Evolutionary conservation across 2,888 invertebrate species (phyloP).

Genomic region (Trachelus tabidus): DNA sequence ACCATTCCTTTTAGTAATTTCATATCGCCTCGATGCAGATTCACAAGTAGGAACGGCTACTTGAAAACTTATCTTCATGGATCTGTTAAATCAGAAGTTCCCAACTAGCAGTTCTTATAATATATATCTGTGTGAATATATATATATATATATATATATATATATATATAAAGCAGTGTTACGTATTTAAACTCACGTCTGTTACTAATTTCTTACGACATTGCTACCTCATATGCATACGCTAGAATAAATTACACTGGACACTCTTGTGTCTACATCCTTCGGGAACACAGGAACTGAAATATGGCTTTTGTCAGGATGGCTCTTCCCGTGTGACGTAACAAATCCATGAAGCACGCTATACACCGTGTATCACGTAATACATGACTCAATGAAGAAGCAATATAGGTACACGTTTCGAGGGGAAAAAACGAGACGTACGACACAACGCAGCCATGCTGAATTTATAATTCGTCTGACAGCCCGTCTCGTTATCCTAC

Average conservation of each 20-base stretch:
- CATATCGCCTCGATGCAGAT: not conserved
- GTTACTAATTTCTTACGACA: not conserved
- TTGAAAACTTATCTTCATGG: not conserved
- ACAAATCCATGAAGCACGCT: not conserved
- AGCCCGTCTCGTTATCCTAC: not conserved
- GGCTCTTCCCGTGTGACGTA: not conserved
- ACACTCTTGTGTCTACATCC: not conserved
- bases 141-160: too few species aligned
- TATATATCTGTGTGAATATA: too few species aligned
- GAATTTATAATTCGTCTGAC: not conserved
- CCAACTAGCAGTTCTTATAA: not conserved
- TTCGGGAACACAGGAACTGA: not conserved
- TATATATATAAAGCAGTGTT: too few species aligned
- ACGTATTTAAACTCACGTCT: not conserved
- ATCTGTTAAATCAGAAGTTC: not conserved
- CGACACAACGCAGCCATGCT: not conserved
- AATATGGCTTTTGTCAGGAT: not conserved
- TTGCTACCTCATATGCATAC: not conserved
- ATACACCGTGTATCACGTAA: not conserved
- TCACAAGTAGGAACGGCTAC: not conserved
- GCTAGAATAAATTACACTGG: not conserved
- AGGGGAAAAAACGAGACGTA: not conserved
- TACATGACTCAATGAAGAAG: not conserved
- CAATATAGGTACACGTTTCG: not conserved
- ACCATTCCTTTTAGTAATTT: not conserved